Percentiles rank a stretch among this genome's conserved stretches.
These are phyloP conservation scores for Coelinius sp. DNA, from an alignment of 2,888 invertebrate genomes.

Conservation along the genomic window DNA sequence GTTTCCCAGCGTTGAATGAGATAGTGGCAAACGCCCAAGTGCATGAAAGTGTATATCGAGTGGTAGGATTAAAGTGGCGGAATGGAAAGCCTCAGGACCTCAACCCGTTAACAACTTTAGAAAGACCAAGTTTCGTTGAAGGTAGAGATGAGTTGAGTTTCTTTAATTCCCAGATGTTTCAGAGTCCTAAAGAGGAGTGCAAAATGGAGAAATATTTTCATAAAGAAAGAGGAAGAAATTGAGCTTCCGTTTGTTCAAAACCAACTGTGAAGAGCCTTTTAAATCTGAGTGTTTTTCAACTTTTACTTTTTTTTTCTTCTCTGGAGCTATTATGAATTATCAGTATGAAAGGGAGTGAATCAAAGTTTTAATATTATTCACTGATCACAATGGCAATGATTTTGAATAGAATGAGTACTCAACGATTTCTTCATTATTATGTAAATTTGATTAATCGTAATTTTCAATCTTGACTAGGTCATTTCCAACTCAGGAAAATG, in stretches of 20 bases:
- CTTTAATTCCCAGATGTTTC: slow-evolving; percentile 10
- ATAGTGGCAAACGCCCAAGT: slow-evolving; percentile 30
- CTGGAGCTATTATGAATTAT: neutral
- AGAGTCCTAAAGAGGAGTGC: neutral
- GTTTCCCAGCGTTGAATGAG: neutral
- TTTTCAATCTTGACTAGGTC: neutral
- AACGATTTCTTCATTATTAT: neutral
- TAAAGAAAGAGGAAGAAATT: neutral
- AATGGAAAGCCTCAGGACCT: slow-evolving; percentile 24
- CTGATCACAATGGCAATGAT: neutral
- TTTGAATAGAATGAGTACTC: neutral
- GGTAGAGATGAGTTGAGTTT: slow-evolving; percentile 15
- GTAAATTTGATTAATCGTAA: neutral
- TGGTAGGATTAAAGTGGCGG: slow-evolving; percentile 28
- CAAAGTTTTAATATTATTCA: neutral
- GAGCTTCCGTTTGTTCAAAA: slow-evolving; percentile 2
- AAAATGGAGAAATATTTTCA: slow-evolving; percentile 16
- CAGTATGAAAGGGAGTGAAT: neutral
- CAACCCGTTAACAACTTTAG: slow-evolving; percentile 29
- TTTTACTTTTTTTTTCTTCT: neutral
- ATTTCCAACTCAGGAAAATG: neutral
- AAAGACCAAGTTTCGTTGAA: slow-evolving; percentile 24
- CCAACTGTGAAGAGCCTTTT: neutral
- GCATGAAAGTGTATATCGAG: slow-evolving; percentile 26
- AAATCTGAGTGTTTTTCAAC: neutral